Evolutionary conservation across 1,140 invertebrate genomes (phyloP), one percentile per base, ranked within the genome.

Genomic region (Brachionus asplanchnoidis): DNA sequence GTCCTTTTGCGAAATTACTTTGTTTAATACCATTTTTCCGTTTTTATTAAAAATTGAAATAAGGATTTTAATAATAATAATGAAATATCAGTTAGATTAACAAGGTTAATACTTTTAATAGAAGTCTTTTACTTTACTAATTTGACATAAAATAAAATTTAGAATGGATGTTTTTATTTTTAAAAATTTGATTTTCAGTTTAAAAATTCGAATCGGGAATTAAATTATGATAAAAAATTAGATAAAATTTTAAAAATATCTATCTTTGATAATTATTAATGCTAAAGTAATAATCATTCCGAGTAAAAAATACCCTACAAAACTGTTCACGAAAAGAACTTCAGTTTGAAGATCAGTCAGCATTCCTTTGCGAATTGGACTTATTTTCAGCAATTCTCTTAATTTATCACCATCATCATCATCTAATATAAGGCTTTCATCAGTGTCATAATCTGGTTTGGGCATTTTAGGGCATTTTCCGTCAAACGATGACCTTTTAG

Each of bases 291-390:
- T 14, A 36, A 23, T 6, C 20, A 65, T 17, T n/a, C 36, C 36
- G 7, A 65, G 11, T 23, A 82, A 23, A 26, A 82, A 68, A 60
- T 65, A 60, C 11, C 32, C 20, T 3, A 82, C 79, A 44, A 68
- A 65, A 42, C 17, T 20, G 17, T 82, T 82, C 14, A 82, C 32
- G 23, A 82, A 82, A 11, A 82, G 42, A 65, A 82, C 65, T 65
- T 82, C 79, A 28, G 20, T 17, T 68, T 82, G 79, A 65, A 82
- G 42, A 42, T 82, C 53, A 82, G 65, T 60, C 60, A 82, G 17
- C 36, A 65, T 23, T 26, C 53, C 60, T 60, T 68, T 82, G 8
- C 23, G n/a, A 36, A 23, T 32, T 8, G 14, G 50, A 23, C 40
- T 26, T 28, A 82, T 82, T 68, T 82, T 82, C 0, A 82, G 42